Percentiles rank a stretch among this genome's conserved stretches.
phyloP scores from a whole-genome alignment of 2,888 invertebrate species.

The Colletes collaris region DNA sequence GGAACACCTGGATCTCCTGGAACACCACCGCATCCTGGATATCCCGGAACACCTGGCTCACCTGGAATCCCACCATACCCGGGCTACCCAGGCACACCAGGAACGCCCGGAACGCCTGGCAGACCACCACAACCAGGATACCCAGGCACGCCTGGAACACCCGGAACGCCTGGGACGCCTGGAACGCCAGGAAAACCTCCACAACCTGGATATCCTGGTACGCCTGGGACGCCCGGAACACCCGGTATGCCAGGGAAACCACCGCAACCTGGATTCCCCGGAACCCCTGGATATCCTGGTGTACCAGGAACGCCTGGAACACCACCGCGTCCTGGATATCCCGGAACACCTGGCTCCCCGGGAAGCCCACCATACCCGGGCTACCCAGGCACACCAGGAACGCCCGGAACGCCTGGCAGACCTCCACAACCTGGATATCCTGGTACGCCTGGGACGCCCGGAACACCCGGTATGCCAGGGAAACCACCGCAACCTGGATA shows the following conservation, averaged over 20 bases:
- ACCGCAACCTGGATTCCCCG: conserved; percentile 45
- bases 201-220: conserved; percentile 67
- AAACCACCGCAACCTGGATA: conserved; percentile 69
- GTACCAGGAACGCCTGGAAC: conserved; percentile 25
- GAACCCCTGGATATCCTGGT: conserved; percentile 35
- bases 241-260: conserved; percentile 67
- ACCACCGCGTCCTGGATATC: conserved; percentile 47
- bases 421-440: conserved; percentile 66
- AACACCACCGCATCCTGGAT: conserved; percentile 21
- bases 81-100: conserved; percentile 51
- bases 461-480: conserved; percentile 67
- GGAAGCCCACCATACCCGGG: conserved; percentile 62
- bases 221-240: conserved; percentile 62
- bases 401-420: conserved; percentile 52
- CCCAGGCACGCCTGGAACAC: conserved; percentile 75
- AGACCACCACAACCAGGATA: neutral
- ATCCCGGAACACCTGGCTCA: conserved; percentile 67
- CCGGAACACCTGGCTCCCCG: conserved; percentile 64
- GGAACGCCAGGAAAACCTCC: conserved; percentile 45
- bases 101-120: conserved; percentile 56
- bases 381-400: conserved; percentile 42
- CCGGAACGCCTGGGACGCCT: conserved; percentile 65
- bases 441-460: conserved; percentile 64
- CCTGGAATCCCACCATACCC: conserved; percentile 57
- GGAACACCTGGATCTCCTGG: conserved; percentile 42